Evolutionary conservation across 2,888 invertebrate genomes (phyloP), one percentile per base, ranked within the genome.

Genomic region (Orthosia gracilis): DNA sequence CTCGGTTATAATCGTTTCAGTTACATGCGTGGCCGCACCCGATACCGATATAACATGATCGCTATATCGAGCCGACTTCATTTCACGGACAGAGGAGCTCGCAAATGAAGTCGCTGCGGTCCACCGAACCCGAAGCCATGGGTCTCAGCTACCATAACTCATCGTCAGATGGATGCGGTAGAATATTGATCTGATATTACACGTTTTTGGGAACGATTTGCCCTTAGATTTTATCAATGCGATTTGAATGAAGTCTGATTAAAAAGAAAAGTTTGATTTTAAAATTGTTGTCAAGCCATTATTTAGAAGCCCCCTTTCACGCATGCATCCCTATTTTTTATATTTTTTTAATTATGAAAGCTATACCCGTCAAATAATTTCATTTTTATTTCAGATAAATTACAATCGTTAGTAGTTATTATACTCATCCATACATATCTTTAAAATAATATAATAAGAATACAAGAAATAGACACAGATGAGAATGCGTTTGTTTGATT

Each of bases 51-150:
- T 90, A 77, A 73, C 67, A 66, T 73, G 68, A 92, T 91, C 90
- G 88, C 89, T 92, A 92, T 94, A 93, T 93, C 91, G 92, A 89
- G 87, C 91, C 90, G 92, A 94, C 93, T 96, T 96, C 96, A 96
- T 96, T 96, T 96, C 96, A 96, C 96, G 96, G 96, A 81, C 94
- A 95, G 94, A 92, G 93, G 95, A 93, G 91, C 92, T 89, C 95
- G 93, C 95, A 96, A 96, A 96, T 96, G 96, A 96, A 96, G 95
- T 95, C 94, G 94, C 92, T 93, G 83, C 94, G 96, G 92, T 95
- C 94, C 95, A 94, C 83, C 91, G 95, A 90, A 84, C 93, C 82
- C 88, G 85, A 87, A 86, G 86, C 90, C 86, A 83, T 80, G 78
- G 83, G 83, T 85, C 86, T 86, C 83, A 71, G 76, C 59, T 66